phyloP scores from a whole-genome alignment of 1,140 invertebrate genomes.

The Steinernema feltiae region DNA sequence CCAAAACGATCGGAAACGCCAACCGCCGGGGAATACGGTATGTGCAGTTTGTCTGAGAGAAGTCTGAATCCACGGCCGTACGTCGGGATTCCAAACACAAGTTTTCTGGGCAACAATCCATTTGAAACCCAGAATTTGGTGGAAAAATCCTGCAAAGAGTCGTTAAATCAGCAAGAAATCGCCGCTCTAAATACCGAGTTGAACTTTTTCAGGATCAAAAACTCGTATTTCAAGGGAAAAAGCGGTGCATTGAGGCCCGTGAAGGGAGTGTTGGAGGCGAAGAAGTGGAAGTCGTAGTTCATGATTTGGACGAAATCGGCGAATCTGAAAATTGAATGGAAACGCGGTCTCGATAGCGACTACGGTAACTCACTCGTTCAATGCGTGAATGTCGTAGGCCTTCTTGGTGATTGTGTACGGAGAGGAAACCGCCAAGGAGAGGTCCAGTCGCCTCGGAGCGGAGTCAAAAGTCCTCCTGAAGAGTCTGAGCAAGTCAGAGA shows the following conservation, averaged over 20 bases:
- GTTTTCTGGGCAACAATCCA: background rate
- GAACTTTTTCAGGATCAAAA: background rate
- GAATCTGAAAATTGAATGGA: background rate
- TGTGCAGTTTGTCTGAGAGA: background rate
- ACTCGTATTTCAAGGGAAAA: background rate
- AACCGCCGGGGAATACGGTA: background rate
- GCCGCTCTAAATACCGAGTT: background rate
- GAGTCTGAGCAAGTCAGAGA: background rate
- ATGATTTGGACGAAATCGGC: background rate
- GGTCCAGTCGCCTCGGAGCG: background rate
- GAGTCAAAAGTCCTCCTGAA: background rate
- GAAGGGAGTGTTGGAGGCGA: background rate
- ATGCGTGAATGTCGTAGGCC: background rate
- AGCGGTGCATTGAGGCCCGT: background rate
- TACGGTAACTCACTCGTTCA: background rate
- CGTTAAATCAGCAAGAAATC: background rate
- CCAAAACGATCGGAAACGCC: background rate
- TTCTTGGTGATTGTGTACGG: background rate
- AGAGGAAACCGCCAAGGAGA: background rate
- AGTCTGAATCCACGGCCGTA: background rate
- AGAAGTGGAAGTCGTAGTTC: slow-evolving; percentile 10
- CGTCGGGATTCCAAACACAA: background rate
- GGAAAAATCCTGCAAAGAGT: background rate
- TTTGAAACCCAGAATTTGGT: background rate
- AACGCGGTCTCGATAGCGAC: background rate